Percentiles rank a stretch among this genome's conserved stretches.
These are phyloP conservation scores for Eublepharis macularius DNA, from an alignment of 2,113 vertebrate species.

Conservation along the genomic window DNA sequence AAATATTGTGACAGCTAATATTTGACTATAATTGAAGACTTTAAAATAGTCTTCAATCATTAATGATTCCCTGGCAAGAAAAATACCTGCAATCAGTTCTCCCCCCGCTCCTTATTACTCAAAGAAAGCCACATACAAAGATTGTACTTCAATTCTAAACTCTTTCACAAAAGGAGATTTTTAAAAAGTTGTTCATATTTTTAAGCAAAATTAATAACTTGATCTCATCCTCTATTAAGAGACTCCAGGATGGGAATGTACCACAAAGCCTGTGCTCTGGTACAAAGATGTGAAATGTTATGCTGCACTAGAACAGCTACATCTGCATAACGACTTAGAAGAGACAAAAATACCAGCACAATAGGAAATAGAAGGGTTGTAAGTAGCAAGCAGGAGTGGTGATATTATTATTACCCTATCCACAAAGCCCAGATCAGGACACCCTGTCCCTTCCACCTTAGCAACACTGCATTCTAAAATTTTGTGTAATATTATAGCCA, in stretches of 20 bases:
- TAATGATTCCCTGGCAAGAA: constrained; percentile 64
- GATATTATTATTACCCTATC: not conserved
- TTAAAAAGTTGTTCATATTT: not conserved
- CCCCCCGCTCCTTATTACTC: not conserved
- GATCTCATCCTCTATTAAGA: not conserved
- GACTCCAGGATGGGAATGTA: not conserved
- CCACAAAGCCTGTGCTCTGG: not conserved
- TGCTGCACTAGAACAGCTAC: not conserved
- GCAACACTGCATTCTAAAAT: not conserved
- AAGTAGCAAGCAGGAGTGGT: not conserved
- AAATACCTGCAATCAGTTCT: constrained; percentile 30
- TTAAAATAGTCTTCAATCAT: constrained; percentile 55
- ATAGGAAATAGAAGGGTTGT: too few relatives aligned
- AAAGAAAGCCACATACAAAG: constrained; percentile 44
- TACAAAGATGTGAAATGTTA: not conserved
- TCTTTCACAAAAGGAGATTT: constrained; percentile 30
- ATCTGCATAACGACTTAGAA: not conserved
- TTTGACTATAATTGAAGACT: constrained; percentile 73
- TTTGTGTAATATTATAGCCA: not conserved
- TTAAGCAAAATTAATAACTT: not conserved
- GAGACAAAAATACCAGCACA: not conserved
- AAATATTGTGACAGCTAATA: constrained; percentile 68
- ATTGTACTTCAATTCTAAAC: constrained; percentile 54
- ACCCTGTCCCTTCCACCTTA: not conserved
- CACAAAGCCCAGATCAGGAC: not conserved